phyloP scores from a whole-genome alignment of 2,888 invertebrate genomes.

The Danaus chrysippus region DNA sequence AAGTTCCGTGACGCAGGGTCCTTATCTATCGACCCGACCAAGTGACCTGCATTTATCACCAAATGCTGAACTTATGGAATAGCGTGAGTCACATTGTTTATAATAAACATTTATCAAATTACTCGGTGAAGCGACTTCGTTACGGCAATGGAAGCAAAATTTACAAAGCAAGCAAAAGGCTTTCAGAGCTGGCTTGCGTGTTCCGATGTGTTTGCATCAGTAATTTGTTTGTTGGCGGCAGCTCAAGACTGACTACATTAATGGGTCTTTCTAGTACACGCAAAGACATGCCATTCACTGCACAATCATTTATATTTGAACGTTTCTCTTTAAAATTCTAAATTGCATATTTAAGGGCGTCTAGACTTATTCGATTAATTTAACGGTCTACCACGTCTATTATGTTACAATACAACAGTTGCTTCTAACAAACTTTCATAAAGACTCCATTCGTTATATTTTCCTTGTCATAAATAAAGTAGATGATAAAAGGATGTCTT shows the following conservation, averaged over 20 bases:
- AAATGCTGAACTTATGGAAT: slow-evolving; percentile 33
- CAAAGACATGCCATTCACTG: slow-evolving; percentile 55
- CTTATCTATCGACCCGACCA: slow-evolving; percentile 38
- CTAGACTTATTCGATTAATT: slow-evolving; percentile 28
- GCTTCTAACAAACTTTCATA: slow-evolving; percentile 23
- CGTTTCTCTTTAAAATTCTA: slow-evolving; percentile 17
- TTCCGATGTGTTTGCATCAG: slow-evolving; percentile 75
- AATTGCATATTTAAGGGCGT: slow-evolving; percentile 18
- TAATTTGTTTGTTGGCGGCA: slow-evolving; percentile 78
- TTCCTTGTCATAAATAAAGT: slow-evolving; percentile 13
- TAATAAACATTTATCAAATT: slow-evolving; percentile 70
- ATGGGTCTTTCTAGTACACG: slow-evolving; percentile 69
- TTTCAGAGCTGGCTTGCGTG: slow-evolving; percentile 74
- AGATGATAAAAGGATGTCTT: slow-evolving; percentile 19
- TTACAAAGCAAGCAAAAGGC: slow-evolving; percentile 75
- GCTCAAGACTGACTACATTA: slow-evolving; percentile 71
- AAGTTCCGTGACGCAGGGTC: slow-evolving; percentile 30
- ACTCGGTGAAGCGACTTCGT: slow-evolving; percentile 44
- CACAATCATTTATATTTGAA: slow-evolving; percentile 12
- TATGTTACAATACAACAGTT: slow-evolving; percentile 21
- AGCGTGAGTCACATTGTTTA: slow-evolving; percentile 55
- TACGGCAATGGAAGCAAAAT: slow-evolving; percentile 52
- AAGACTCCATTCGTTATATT: slow-evolving; percentile 21
- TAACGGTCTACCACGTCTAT: slow-evolving; percentile 22
- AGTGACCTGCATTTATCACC: slow-evolving; percentile 37